Conservation (phyloP, 2,888 invertebrate genomes). For the Cephus runcator region DNA sequence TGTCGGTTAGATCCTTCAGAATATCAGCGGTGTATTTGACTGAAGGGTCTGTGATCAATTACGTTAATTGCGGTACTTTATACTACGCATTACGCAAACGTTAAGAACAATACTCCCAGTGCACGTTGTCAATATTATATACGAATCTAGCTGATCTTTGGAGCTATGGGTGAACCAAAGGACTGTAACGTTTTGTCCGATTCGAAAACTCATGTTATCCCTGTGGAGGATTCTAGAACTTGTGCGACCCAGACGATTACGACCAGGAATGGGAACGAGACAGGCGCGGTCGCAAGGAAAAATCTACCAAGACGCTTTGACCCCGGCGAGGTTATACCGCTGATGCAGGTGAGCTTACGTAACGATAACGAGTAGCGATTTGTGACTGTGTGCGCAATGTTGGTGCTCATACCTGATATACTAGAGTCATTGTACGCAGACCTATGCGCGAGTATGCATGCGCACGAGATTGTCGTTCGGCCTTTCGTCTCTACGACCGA, state of each 20-base stretch:
- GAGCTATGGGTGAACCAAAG: background rate
- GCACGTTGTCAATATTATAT: background rate
- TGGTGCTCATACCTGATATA: background rate
- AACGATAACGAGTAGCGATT: conserved; percentile 24
- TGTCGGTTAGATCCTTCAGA: background rate
- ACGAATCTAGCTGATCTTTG: background rate
- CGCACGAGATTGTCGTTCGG: background rate
- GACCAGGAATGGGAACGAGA: background rate
- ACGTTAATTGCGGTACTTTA: background rate
- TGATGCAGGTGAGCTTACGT: conserved; percentile 52
- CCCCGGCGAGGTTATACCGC: conserved; percentile 31
- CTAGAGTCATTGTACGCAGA: background rate
- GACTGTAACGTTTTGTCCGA: background rate
- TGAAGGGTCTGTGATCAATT: background rate
- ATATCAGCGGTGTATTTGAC: background rate
- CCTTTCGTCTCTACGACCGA: background rate
- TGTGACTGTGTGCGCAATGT: background rate
- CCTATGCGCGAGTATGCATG: background rate
- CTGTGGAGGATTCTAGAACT: background rate
- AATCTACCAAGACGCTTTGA: background rate
- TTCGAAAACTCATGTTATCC: background rate
- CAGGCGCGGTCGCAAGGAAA: background rate
- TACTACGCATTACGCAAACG: background rate
- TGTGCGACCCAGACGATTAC: background rate
- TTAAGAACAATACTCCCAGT: background rate